Percentiles rank a stretch among this genome's conserved stretches.
phyloP scores from a whole-genome alignment of 2,888 invertebrate species.

The Cartodere bifasciata region DNA sequence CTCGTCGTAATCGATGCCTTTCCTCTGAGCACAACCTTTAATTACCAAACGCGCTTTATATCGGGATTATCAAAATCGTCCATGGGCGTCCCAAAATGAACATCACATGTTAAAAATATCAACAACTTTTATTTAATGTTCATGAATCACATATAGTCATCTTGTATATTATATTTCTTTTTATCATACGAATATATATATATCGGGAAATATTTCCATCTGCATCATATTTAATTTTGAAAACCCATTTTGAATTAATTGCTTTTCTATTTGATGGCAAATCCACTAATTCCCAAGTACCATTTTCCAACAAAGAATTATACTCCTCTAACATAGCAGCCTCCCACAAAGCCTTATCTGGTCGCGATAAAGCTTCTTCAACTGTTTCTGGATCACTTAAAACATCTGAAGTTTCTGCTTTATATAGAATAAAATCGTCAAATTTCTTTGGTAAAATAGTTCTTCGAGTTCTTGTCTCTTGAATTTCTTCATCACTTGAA shows the following conservation, averaged over 20 bases:
- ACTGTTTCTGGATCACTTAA: slow-evolving; percentile 13
- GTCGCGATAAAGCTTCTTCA: slow-evolving; percentile 16
- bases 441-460: slow-evolving; percentile 14
- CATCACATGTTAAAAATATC: no score
- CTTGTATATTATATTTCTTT: no score
- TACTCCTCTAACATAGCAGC: slow-evolving; percentile 22
- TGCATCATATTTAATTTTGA: slow-evolving; percentile 18
- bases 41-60: slow-evolving; percentile 19
- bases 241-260: slow-evolving; percentile 24
- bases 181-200: no score
- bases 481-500: no score
- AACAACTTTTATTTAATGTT: no score
- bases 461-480: no score
- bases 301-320: slow-evolving; percentile 20
- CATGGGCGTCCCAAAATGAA: no score
- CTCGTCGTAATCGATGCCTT: slow-evolving; percentile 21
- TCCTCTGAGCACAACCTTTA: slow-evolving; percentile 19
- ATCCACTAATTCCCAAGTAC: slow-evolving; percentile 21
- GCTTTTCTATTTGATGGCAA: slow-evolving; percentile 15
- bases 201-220: slow-evolving; percentile 16
- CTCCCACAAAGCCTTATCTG: slow-evolving; percentile 17
- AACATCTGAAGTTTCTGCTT: slow-evolving; percentile 4
- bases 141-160: no score
- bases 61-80: no score
- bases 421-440: slow-evolving; percentile 14